A percentile compares a stretch with the other conserved stretches of the same genome.
Conservation (phyloP, 92 coral and sea anemone species). For the Paramuricea clavata region DNA sequence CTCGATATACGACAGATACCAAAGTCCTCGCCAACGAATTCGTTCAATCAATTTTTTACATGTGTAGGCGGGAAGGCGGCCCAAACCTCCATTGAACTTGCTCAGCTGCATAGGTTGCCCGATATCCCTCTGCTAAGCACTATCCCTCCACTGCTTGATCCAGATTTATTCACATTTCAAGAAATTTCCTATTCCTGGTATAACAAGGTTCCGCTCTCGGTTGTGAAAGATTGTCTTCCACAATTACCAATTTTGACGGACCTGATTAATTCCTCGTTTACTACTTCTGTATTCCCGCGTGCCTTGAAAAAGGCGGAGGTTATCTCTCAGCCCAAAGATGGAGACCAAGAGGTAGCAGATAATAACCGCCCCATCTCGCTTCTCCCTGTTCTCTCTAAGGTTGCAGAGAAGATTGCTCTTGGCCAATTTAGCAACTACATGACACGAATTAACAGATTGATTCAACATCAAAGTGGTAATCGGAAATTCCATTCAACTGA, state of each 20-base stretch:
- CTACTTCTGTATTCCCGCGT: constrained; percentile 17
- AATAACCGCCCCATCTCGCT: no score
- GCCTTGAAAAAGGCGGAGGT: constrained; percentile 57
- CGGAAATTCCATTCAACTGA: no score
- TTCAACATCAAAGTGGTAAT: constrained; percentile 55
- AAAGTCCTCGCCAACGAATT: constrained; percentile 56
- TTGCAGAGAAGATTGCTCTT: no score
- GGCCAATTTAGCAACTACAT: constrained; percentile 27
- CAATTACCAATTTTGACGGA: constrained; percentile 27
- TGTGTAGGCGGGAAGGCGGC: constrained; percentile 65
- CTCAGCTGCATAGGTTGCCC: constrained; percentile 23
- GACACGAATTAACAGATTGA: constrained; percentile 17
- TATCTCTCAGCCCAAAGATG: constrained; percentile 52
- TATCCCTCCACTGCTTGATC: no score
- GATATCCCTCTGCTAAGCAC: no score
- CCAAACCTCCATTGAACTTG: constrained; percentile 38
- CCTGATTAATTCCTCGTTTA: constrained; percentile 38
- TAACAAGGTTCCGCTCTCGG: constrained; percentile 52
- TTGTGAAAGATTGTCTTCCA: constrained; percentile 55
- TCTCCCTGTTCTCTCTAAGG: no score
- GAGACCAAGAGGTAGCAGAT: no score
- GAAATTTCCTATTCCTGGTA: constrained; percentile 38
- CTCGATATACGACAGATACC: constrained; percentile 53
- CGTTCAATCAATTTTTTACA: constrained; percentile 60
- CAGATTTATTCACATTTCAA: no score